Evolutionary conservation across 1,140 invertebrate genomes (phyloP).

Genomic region (Rhyacophila brunnea): DNA sequence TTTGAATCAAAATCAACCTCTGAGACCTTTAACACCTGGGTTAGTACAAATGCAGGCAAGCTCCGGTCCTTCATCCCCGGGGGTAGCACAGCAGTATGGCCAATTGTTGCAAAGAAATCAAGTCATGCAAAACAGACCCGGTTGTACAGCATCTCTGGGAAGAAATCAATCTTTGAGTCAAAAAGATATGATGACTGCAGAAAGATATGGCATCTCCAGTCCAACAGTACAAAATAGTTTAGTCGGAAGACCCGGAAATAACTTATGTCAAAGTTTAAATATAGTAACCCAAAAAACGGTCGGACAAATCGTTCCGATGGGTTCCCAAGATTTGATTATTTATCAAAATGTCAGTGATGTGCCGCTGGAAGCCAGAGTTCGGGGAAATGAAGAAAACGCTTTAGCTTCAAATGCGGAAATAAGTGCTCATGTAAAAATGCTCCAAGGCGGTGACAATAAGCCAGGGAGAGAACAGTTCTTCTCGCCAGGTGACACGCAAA

Average conservation of each 20-base stretch:
- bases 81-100: constrained; percentile 49
- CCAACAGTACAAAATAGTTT: constrained; percentile 34
- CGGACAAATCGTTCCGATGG: constrained; percentile 50
- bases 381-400: constrained; percentile 10
- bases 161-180: constrained; percentile 32
- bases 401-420: constrained; percentile 9
- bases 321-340: constrained; percentile 49
- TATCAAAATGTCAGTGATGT: constrained; percentile 48
- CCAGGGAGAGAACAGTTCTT: constrained; percentile 38
- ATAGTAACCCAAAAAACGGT: constrained; percentile 52
- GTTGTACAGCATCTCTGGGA: constrained; percentile 31
- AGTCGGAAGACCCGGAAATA: constrained; percentile 40
- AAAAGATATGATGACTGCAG: constrained; percentile 26
- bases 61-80: constrained; percentile 43
- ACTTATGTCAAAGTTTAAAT: constrained; percentile 54
- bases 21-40: constrained; percentile 22
- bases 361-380: constrained; percentile 41
- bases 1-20: constrained; percentile 13
- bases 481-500: constrained; percentile 25
- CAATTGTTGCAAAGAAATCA: constrained; percentile 48
- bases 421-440: constrained; percentile 1
- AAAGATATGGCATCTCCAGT: constrained; percentile 24
- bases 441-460: constrained; percentile 11
- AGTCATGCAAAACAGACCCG: constrained; percentile 29
- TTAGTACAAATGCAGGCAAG: constrained; percentile 44